These are phyloP conservation scores for Pediacus dermestoides DNA, from an alignment of 2,888 invertebrate species.

Conservation along the genomic window DNA sequence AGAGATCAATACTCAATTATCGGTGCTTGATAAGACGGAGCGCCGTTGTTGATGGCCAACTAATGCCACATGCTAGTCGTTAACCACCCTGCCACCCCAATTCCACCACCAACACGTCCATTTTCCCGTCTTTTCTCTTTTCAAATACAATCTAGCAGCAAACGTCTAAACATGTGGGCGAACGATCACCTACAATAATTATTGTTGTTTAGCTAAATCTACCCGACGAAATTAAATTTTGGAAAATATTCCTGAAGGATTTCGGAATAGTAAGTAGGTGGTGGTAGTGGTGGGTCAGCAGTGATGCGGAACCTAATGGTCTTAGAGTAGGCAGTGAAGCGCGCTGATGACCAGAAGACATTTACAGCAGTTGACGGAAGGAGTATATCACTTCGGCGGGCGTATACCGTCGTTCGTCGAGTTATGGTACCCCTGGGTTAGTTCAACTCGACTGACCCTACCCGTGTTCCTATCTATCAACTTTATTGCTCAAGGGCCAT, in stretches of 20 bases:
- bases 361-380: conserved; percentile 50
- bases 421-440: conserved; percentile 49
- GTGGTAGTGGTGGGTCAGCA: conserved; percentile 26
- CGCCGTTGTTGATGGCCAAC: conserved; percentile 46
- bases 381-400: conserved; percentile 47
- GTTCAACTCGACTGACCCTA: conserved; percentile 45
- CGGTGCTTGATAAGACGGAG: conserved; percentile 48
- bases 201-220: no score
- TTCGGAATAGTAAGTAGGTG: no score
- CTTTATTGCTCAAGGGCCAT: conserved; percentile 45
- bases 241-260: no score
- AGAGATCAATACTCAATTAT: conserved; percentile 52
- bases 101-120: conserved; percentile 13
- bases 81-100: conserved; percentile 39
- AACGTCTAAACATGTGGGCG: no score
- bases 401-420: conserved; percentile 33
- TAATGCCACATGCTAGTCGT: conserved; percentile 48
- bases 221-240: no score
- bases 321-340: conserved; percentile 23
- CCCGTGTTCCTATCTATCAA: conserved; percentile 48
- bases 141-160: conserved; percentile 22
- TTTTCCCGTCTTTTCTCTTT: conserved; percentile 29
- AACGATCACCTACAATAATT: no score
- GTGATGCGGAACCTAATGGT: conserved; percentile 38
- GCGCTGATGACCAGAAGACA: conserved; percentile 48